Percentiles rank a stretch among this genome's conserved stretches.
Evolutionary conservation across 2,888 invertebrate genomes (phyloP).

Genomic region (Nemoura dubitans): DNA sequence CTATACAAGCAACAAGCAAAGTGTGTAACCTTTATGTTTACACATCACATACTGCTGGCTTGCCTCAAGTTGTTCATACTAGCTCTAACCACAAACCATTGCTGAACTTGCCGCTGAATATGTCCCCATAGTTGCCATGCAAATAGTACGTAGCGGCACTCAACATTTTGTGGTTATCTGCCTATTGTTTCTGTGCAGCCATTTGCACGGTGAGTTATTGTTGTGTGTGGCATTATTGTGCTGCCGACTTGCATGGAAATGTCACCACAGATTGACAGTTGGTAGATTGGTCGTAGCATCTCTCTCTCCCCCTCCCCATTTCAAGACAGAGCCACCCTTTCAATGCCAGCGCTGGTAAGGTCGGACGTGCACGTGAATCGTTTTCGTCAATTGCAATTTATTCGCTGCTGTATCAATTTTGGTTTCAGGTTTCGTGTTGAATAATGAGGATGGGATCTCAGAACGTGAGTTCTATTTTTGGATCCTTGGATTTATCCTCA

Average conservation of each 20-base stretch:
- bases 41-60: background rate
- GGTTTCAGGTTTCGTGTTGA: background rate
- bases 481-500: background rate
- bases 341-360: background rate
- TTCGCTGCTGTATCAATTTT: conserved; percentile 1
- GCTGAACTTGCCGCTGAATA: background rate
- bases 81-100: background rate
- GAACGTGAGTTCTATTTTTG: background rate
- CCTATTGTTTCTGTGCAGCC: conserved; percentile 15
- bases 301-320: background rate
- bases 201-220: background rate
- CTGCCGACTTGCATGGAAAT: conserved; percentile 25
- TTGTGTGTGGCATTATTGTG: conserved; percentile 21
- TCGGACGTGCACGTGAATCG: background rate
- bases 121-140: background rate
- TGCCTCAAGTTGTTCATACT: background rate
- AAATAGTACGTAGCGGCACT: background rate
- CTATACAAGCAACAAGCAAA: background rate
- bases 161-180: background rate
- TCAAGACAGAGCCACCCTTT: background rate
- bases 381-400: background rate
- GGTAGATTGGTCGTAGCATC: background rate
- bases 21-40: background rate
- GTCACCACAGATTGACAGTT: conserved; percentile 32
- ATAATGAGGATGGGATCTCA: background rate